phyloP scores from a whole-genome alignment of 2,113 vertebrate genomes.

The Chauna torquata region DNA sequence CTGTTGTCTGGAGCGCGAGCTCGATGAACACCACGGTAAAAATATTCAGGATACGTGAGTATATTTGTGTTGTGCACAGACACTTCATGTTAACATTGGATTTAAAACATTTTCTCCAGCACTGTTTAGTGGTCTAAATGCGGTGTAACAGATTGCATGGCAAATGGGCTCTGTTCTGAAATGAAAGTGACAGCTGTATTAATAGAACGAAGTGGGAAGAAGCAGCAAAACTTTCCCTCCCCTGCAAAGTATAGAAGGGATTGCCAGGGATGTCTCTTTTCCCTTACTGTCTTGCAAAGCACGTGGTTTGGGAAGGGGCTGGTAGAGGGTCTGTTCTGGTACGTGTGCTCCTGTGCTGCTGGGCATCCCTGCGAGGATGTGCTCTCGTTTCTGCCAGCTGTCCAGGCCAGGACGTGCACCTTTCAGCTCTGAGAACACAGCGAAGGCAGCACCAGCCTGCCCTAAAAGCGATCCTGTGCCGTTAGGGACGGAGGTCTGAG shows the following conservation, averaged over 20 bases:
- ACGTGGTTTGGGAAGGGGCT: not conserved
- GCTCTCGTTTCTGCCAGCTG: too few relatives aligned
- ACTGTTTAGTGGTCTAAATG: not conserved
- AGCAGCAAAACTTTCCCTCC: not conserved
- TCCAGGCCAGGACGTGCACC: not conserved
- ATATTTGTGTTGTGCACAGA: not conserved
- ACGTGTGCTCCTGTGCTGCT: accelerated
- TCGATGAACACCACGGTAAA: not conserved
- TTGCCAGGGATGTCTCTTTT: not conserved
- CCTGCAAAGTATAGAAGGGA: accelerated
- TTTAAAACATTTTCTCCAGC: not conserved
- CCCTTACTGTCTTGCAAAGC: not conserved
- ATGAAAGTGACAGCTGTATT: not conserved
- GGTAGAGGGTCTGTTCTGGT: not conserved
- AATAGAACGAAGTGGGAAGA: accelerated
- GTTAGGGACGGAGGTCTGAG: not conserved
- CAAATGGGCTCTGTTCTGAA: not conserved
- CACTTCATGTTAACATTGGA: accelerated
- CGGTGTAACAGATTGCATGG: not conserved
- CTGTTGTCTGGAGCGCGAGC: not conserved
- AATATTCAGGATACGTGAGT: not conserved
- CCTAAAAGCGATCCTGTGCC: not conserved
- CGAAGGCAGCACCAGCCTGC: not conserved
- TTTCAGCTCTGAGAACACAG: too few relatives aligned
- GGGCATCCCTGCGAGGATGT: accelerated